Percentiles rank a stretch among this genome's conserved stretches.
Evolutionary conservation across 2,797 vertebrate species (phyloP).

Genomic region (Pteropus rufus): DNA sequence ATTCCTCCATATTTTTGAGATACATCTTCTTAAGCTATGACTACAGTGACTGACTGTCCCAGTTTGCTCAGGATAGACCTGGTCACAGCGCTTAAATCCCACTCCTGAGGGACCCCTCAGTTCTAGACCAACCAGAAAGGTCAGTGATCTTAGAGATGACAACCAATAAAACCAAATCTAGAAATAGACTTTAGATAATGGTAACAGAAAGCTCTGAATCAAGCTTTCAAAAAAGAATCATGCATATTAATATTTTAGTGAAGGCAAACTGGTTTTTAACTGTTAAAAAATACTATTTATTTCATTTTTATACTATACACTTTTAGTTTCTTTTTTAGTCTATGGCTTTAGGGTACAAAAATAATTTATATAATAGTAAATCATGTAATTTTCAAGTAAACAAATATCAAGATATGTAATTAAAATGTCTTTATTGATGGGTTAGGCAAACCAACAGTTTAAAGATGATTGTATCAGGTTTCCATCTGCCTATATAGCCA

Average conservation of each 20-base stretch:
- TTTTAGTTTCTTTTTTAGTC: background rate
- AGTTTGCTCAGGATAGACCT: background rate
- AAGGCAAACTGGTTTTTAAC: background rate
- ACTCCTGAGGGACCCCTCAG: background rate
- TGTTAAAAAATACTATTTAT: background rate
- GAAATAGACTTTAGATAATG: background rate
- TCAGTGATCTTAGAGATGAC: background rate
- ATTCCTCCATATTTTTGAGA: background rate
- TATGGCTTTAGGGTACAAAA: background rate
- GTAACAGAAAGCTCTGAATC: background rate
- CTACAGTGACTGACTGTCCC: background rate
- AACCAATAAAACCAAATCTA: background rate
- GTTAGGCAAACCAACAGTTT: background rate
- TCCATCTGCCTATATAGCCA: background rate
- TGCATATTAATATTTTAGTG: background rate
- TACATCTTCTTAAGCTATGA: background rate
- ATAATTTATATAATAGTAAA: background rate
- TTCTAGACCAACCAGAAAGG: background rate
- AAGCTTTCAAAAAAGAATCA: background rate
- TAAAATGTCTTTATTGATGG: background rate
- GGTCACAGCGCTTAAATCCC: background rate
- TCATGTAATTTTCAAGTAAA: background rate
- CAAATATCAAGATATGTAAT: background rate
- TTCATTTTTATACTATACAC: background rate
- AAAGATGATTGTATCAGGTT: background rate